A percentile compares a stretch with the other conserved stretches of the same genome.
Evolutionary conservation across 2,888 invertebrate species (phyloP).

Genomic region (Microctonus hyperodae): DNA sequence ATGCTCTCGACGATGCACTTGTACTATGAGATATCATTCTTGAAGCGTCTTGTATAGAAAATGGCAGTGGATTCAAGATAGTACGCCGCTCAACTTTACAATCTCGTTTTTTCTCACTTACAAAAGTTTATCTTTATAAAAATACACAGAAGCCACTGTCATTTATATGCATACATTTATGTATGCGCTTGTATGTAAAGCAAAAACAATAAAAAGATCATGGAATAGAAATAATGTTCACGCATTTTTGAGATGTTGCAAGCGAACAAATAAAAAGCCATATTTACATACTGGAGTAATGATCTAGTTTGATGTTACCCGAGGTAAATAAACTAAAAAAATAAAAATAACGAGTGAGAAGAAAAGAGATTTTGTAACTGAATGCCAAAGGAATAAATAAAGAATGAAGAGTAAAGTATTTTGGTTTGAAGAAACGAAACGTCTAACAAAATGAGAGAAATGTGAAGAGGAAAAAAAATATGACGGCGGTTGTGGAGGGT

Average conservation of each 20-base stretch:
- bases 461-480: slow-evolving; percentile 17
- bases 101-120: background rate
- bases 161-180: no score
- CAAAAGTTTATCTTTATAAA: background rate
- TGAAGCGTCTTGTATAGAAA: background rate
- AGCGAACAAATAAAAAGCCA: background rate
- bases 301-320: background rate
- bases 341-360: background rate
- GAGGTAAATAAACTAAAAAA: background rate
- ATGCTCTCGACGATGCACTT: slow-evolving; percentile 15
- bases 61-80: slow-evolving; percentile 10
- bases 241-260: background rate
- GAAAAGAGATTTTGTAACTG: background rate
- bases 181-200: no score
- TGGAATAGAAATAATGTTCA: background rate
- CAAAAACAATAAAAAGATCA: background rate
- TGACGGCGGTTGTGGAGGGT: slow-evolving; percentile 24
- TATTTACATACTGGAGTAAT: background rate
- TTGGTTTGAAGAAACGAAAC: background rate
- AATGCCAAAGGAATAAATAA: background rate
- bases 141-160: background rate
- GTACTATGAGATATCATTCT: slow-evolving; percentile 14
- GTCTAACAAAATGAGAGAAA: slow-evolving; percentile 6
- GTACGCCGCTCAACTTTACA: slow-evolving; percentile 5
- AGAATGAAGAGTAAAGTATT: background rate